A percentile compares a stretch with the other conserved stretches of the same genome.
These are phyloP conservation scores for Onychomys arenicola DNA, from an alignment of 2,797 vertebrate species.

Conservation along the genomic window DNA sequence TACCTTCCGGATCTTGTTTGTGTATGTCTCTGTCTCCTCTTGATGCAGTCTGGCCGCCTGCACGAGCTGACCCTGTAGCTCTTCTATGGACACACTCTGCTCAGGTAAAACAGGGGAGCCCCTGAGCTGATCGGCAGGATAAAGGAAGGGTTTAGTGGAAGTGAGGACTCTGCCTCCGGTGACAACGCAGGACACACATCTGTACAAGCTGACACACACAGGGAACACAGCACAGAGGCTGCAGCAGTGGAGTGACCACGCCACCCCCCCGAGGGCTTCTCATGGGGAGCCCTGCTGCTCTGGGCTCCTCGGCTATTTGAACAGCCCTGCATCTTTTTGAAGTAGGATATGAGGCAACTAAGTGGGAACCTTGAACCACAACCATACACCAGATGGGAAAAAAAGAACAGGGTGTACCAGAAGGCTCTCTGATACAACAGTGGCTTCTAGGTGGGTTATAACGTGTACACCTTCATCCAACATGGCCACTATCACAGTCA, in stretches of 20 bases:
- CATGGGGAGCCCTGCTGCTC: neutral
- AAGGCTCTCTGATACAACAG: neutral
- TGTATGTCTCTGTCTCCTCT: slow-evolving; percentile 91
- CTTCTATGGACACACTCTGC: slow-evolving; percentile 89
- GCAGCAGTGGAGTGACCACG: slow-evolving; percentile 72
- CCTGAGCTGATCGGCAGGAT: slow-evolving; percentile 90
- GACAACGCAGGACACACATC: slow-evolving; percentile 80
- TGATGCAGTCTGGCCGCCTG: slow-evolving; percentile 91
- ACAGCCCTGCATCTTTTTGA: neutral
- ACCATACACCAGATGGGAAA: neutral
- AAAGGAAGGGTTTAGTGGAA: slow-evolving; percentile 84
- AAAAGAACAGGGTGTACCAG: neutral
- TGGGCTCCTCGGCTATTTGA: neutral
- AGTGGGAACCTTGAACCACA: neutral
- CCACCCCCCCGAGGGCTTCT: slow-evolving; percentile 51
- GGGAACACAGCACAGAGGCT: slow-evolving; percentile 67
- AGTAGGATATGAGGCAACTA: accelerated
- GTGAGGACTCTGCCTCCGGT: neutral
- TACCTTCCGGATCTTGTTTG: slow-evolving; percentile 92
- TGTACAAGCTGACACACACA: slow-evolving; percentile 62
- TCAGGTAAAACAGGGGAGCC: slow-evolving; percentile 90
- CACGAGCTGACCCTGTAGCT: slow-evolving; percentile 92
- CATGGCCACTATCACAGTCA: neutral
- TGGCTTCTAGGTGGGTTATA: neutral
- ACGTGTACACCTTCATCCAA: neutral